Evolutionary conservation across 1,140 invertebrate genomes (phyloP).

Genomic region (Galleria mellonella): DNA sequence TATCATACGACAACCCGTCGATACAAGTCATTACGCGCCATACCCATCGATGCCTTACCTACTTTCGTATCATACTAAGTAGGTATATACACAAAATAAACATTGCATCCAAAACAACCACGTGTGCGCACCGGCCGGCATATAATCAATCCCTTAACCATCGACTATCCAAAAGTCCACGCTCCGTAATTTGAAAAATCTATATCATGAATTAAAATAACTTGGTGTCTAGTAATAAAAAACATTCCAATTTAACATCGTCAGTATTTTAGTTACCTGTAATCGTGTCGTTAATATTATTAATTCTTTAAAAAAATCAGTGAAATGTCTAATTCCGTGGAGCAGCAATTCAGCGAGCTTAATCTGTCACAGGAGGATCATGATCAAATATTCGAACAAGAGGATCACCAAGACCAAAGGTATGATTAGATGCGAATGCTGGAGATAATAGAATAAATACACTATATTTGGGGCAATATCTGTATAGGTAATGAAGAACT

Average conservation of each 20-base stretch:
- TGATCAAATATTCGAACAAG: conserved; percentile 64
- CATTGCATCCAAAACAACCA: conserved; percentile 42
- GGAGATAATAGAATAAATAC: too few relatives aligned
- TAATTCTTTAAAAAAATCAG: too few relatives aligned
- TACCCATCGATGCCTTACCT: conserved; percentile 32
- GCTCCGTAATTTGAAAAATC: not conserved
- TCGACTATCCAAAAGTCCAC: conserved; percentile 2
- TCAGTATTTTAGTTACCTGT: not conserved
- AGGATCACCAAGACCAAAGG: conserved; percentile 59
- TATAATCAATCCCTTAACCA: conserved; percentile 18
- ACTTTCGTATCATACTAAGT: conserved; percentile 48
- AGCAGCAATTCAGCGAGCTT: conserved; percentile 60
- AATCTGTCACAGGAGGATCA: conserved; percentile 62
- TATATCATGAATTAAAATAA: not conserved
- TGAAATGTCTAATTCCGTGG: conserved; percentile 64
- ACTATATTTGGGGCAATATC: too few relatives aligned
- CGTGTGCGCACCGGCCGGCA: conserved; percentile 49
- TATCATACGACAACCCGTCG: conserved; percentile 15
- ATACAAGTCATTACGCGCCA: conserved; percentile 25
- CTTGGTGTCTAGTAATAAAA: not conserved
- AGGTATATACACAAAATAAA: conserved; percentile 63
- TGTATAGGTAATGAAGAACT: too few relatives aligned
- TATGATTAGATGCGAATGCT: too few relatives aligned
- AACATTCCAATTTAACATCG: not conserved
- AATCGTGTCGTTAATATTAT: not conserved